Evolutionary conservation across 2,797 vertebrate species (phyloP).

Genomic region (Tadarida brasiliensis): DNA sequence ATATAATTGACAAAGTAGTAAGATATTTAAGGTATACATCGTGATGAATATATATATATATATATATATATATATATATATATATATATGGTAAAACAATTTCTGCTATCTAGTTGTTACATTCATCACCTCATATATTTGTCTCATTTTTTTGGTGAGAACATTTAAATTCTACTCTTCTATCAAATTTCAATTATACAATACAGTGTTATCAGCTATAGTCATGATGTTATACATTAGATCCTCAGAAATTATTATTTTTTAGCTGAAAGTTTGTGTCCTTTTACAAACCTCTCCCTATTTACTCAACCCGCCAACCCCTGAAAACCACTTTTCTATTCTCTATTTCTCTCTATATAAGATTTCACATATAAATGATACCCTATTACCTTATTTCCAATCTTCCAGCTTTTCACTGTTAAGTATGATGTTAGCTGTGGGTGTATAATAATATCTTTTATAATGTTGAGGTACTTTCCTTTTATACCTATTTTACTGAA

Average conservation of each 20-base stretch:
- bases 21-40: background rate
- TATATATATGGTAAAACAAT: background rate
- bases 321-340: background rate
- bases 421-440: no score
- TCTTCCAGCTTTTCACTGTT: no score
- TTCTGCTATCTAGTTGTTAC: background rate
- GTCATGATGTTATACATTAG: background rate
- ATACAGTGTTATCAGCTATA: background rate
- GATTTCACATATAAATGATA: background rate
- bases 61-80: no score
- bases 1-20: background rate
- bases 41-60: no score
- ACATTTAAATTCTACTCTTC: background rate
- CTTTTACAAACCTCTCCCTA: no score
- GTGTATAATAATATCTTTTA: no score
- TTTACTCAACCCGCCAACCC: background rate
- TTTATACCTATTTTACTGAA: no score
- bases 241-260: background rate
- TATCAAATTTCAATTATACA: no score
- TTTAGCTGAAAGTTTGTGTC: background rate
- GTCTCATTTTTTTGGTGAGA: background rate
- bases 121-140: background rate
- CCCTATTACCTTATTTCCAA: no score
- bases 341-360: background rate
- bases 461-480: no score